Base-by-base conservation (phyloP, 2,113 vertebrate genomes). In the Andinoacara biseriatus region DNA sequence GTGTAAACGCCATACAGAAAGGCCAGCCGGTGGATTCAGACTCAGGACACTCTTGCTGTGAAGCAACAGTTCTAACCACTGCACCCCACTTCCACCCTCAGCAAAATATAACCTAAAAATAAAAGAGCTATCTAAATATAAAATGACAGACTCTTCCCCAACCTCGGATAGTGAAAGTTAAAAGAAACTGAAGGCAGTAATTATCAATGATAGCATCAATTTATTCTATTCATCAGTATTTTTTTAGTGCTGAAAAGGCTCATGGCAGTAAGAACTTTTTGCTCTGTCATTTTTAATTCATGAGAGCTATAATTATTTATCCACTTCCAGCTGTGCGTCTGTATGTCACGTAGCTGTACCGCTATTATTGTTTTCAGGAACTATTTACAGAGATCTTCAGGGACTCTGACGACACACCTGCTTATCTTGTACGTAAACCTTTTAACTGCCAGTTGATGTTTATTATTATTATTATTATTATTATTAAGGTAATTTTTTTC, bases 281-380 rank as follows among this genome's bases (percentile, higher is more conserved):
- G 89, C 88, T 92, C 62, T 35, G 22, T 74, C 84, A 88, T 91
- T 84, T 89, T 89, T 93, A 86, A 91, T 90, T 89, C 62, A 92
- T 90, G 72, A 90, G 79, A 81, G 52, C 31, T 26, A 2, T 67
- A 83, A 83, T 92, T 88, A 92, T 90, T 88, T 80, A 85, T 93
- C 82, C 59, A 46, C 67, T 91, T 90, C 81, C 38, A 80, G 13
- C 74, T 22, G 31, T 13, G 63, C 13, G 43, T 77, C 46, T 81
- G 10, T 61, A n/a, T n/a, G n/a, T 84, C 77, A 78, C n/a, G n/a
- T 18, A 13, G 31, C 58, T 43, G 52, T 29, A 59, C 75, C 57
- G 38, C 49, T 20, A 26, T 43, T 77, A 11, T 74, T 87, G 60
- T 82, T 82, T 90, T 83, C 77, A 58, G 76, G 46, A 77, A 57